A percentile compares a stretch with the other conserved stretches of the same genome.
phyloP scores from a whole-genome alignment of 2,888 invertebrate species.

The Leptopilina syphax region DNA sequence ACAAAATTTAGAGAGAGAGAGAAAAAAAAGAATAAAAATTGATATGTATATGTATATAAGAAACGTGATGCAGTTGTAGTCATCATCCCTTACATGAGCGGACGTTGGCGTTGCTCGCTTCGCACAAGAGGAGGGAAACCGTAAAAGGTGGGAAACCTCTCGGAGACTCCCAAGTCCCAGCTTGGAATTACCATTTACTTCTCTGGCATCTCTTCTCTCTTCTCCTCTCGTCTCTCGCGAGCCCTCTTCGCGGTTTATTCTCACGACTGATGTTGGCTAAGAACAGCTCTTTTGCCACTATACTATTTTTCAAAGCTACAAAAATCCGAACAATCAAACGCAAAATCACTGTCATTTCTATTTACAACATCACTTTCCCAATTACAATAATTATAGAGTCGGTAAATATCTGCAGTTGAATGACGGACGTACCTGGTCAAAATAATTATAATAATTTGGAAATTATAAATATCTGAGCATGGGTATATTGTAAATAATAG shows the following conservation, averaged over 20 bases:
- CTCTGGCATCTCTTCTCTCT: slow-evolving; percentile 69
- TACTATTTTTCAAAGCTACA: not conserved
- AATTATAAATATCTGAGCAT: not conserved
- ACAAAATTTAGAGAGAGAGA: not conserved
- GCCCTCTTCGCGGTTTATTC: slow-evolving; percentile 22
- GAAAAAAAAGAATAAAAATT: not conserved
- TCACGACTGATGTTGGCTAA: slow-evolving; percentile 27
- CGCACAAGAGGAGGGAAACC: slow-evolving; percentile 72
- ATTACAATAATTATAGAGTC: not conserved
- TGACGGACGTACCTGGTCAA: no score
- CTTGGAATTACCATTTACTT: slow-evolving; percentile 72
- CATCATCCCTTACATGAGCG: slow-evolving; percentile 50
- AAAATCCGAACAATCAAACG: not conserved
- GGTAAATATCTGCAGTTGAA: no score
- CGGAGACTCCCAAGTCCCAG: slow-evolving; percentile 72
- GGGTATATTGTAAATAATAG: no score
- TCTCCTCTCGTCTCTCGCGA: slow-evolving; percentile 47
- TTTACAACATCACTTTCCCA: slow-evolving; percentile 6
- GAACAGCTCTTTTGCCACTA: not conserved
- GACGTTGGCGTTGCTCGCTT: slow-evolving; percentile 52
- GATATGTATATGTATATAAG: not conserved
- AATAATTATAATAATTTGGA: not conserved
- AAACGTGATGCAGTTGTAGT: slow-evolving; percentile 31
- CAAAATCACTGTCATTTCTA: slow-evolving; percentile 2
- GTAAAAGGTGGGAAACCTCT: slow-evolving; percentile 77